Base-by-base conservation (phyloP, 2,888 invertebrate genomes). In the Chironomus tentans region DNA sequence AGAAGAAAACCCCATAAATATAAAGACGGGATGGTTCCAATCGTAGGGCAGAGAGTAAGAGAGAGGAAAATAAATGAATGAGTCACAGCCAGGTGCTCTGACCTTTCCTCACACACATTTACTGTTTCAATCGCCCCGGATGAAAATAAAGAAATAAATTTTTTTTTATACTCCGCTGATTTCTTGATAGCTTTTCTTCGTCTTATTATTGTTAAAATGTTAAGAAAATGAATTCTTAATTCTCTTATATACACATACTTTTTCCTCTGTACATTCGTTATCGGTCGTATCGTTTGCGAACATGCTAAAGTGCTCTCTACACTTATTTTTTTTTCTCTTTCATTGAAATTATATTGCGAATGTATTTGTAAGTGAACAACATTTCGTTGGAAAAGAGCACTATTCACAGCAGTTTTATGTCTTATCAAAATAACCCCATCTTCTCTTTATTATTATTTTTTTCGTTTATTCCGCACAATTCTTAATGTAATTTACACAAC, bases 371-470 rank as follows among this genome's bases (percentile, higher is more conserved):
- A 24, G 65, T 65, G 65, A 65, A 24, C n/a, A 56, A 56, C 21
- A 65, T 24, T 65, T 65, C 65, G 12, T 65, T 24, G 65, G 65
- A 65, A 65, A 18, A 56, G 56, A 65, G 21, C 65, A 65, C 65
- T 21, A 65, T 65, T 65, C 65, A 13, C 65, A 65, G 18, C 65
- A 65, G 13, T 21, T 65, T 65, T 65, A 61, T 46, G 24, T 65
- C 62, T 73, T 73, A 73, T 73, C 73, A 73, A 24, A 50, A 65
- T 62, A 62, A 56, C 73, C 73, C 73, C 62, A 73, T 73, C 73
- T 73, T 28, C 12, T 22, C 24, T 28, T 28, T 28, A 28, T 28
- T 28, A 28, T 50, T 28, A 12, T 12, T 50, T 50, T 48, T 50
- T 56, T 56, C 38, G 50, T 73, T 72, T 50, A 62, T 50, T 62